phyloP scores from a whole-genome alignment of 2,113 vertebrate species.

The Arizona elegans region DNA sequence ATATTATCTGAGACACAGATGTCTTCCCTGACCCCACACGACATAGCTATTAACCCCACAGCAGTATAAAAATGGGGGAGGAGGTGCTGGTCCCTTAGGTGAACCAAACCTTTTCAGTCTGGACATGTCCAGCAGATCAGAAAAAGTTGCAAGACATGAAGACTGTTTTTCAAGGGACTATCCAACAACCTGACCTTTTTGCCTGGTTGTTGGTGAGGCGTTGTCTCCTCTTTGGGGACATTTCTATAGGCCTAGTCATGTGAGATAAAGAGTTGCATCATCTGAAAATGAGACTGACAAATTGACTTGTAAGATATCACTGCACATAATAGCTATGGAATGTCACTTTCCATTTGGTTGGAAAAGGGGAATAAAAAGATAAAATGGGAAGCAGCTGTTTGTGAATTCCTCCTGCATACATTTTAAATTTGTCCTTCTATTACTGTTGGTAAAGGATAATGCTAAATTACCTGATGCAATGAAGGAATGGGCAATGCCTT shows the following conservation, averaged over 20 bases:
- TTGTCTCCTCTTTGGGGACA: slow-evolving; percentile 57
- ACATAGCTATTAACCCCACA: slow-evolving; percentile 86
- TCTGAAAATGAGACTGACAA: slow-evolving; percentile 66
- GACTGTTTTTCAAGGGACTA: slow-evolving; percentile 58
- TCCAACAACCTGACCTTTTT: slow-evolving; percentile 58
- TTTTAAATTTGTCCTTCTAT: slow-evolving; percentile 19
- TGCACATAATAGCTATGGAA: slow-evolving; percentile 53
- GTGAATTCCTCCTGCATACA: neutral
- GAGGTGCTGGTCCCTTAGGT: slow-evolving; percentile 70
- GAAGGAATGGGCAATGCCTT: slow-evolving; percentile 43
- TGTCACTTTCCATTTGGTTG: slow-evolving; percentile 35
- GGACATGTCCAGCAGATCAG: slow-evolving; percentile 63
- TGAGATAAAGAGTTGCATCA: slow-evolving; percentile 79
- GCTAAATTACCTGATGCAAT: slow-evolving; percentile 32
- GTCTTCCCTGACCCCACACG: slow-evolving; percentile 86
- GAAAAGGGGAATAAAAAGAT: neutral
- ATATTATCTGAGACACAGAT: slow-evolving; percentile 93
- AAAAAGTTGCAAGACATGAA: slow-evolving; percentile 50
- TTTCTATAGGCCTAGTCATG: slow-evolving; percentile 77
- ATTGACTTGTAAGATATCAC: slow-evolving; percentile 64
- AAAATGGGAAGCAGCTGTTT: slow-evolving; percentile 30
- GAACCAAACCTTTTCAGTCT: slow-evolving; percentile 75
- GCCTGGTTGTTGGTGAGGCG: slow-evolving; percentile 23
- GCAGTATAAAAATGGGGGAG: slow-evolving; percentile 79
- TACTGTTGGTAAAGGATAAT: slow-evolving; percentile 37